Evolutionary conservation across 2,797 vertebrate species (phyloP).

Genomic region (Kryptopterus vitreolus): DNA sequence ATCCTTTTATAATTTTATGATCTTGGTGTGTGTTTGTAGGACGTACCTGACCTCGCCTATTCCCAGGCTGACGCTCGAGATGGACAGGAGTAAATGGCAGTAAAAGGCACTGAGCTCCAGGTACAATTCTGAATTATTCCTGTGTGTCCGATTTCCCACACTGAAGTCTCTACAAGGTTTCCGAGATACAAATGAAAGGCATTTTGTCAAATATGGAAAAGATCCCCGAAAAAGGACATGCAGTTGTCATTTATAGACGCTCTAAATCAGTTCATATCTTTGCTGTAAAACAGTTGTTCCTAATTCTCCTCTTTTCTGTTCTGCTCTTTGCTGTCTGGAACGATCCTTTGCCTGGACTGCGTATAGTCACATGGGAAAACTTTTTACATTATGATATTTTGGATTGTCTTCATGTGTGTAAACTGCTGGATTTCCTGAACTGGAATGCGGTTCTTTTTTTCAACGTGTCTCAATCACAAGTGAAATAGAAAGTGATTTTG

Average conservation of each 20-base stretch:
- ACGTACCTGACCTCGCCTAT: background rate
- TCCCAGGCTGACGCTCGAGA: background rate
- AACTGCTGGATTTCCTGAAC: background rate
- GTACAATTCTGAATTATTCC: background rate
- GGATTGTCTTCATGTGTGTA: background rate
- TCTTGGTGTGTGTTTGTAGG: constrained; percentile 3
- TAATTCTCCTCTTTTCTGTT: background rate
- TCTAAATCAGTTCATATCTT: background rate
- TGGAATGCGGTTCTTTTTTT: background rate
- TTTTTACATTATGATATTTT: background rate
- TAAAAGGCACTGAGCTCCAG: constrained; percentile 20
- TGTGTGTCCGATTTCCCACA: background rate
- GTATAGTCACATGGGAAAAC: background rate
- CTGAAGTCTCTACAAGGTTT: background rate
- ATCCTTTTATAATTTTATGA: background rate
- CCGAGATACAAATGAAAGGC: no score
- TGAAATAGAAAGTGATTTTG: background rate
- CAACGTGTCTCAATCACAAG: background rate
- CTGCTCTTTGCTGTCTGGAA: background rate
- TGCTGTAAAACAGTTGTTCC: background rate
- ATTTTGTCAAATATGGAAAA: background rate
- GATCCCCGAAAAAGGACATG: background rate
- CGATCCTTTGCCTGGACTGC: background rate
- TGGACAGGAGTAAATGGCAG: constrained; percentile 13
- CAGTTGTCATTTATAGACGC: background rate